phyloP scores from a whole-genome alignment of 2,888 invertebrate species.

The Gortyna flavago region DNA sequence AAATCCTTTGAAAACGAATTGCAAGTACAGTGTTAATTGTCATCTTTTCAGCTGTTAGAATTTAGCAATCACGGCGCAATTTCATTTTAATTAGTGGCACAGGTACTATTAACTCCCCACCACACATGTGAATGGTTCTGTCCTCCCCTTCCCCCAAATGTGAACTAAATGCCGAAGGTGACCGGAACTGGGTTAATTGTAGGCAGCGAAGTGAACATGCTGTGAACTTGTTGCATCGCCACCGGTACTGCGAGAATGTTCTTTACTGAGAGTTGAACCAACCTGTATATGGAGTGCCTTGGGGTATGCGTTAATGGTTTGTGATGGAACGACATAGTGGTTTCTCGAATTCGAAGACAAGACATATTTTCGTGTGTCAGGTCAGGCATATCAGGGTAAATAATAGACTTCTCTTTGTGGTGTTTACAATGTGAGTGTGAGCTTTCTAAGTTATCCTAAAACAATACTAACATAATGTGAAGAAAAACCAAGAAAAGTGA shows the following conservation, averaged over 20 bases:
- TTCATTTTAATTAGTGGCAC: conserved; percentile 3
- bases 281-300: neutral
- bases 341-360: neutral
- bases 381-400: neutral
- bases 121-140: neutral
- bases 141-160: conserved; percentile 13
- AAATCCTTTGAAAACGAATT: neutral
- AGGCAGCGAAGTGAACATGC: conserved; percentile 39
- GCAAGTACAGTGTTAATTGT: neutral
- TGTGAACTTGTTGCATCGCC: conserved; percentile 51
- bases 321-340: neutral
- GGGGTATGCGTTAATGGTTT: neutral
- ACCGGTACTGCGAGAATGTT: conserved; percentile 8
- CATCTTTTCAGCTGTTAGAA: neutral
- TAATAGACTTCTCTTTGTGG: neutral
- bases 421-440: neutral
- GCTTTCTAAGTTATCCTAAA: neutral
- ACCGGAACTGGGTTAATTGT: conserved; percentile 65
- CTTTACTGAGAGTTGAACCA: neutral
- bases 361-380: neutral
- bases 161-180: conserved; percentile 36
- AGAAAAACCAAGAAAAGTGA: neutral
- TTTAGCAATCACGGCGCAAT: neutral
- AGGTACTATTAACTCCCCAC: conserved; percentile 5
- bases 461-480: neutral